Conservation (phyloP, 2,888 invertebrate species). For the Augochlorella aurata region DNA sequence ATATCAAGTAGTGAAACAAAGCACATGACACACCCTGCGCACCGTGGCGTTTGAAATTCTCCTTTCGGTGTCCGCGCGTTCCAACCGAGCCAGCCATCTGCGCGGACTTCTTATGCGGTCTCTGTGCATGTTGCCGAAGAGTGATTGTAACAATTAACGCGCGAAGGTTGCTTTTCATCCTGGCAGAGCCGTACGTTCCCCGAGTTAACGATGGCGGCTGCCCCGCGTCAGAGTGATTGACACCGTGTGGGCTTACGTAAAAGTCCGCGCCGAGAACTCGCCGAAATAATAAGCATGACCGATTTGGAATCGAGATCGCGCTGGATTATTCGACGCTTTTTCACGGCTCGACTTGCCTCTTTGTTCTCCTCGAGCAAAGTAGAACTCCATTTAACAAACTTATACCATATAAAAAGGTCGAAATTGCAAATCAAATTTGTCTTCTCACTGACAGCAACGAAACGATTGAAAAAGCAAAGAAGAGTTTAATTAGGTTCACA, state of each 20-base stretch:
- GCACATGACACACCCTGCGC: neutral
- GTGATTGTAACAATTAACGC: conserved; percentile 67
- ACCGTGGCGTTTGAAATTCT: neutral
- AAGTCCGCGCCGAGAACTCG: conserved; percentile 26
- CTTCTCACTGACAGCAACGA: neutral
- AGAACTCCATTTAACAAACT: neutral
- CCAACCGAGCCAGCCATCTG: conserved; percentile 31
- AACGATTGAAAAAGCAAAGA: neutral
- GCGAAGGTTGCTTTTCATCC: conserved; percentile 41
- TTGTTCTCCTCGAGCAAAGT: neutral
- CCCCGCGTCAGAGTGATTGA: conserved; percentile 46
- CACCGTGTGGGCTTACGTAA: conserved; percentile 49
- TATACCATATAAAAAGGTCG: neutral
- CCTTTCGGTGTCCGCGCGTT: conserved; percentile 22
- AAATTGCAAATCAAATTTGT: neutral
- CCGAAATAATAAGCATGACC: conserved; percentile 44
- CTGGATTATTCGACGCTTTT: neutral
- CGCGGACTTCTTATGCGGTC: conserved; percentile 35
- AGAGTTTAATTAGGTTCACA: neutral
- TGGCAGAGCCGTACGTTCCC: conserved; percentile 29
- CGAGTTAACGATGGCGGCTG: conserved; percentile 51
- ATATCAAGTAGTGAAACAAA: neutral
- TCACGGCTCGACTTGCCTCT: neutral
- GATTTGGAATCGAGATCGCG: conserved; percentile 41
- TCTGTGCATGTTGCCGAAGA: conserved; percentile 50